phyloP scores from a whole-genome alignment of 2,113 vertebrate genomes.

The Rhineura floridana region DNA sequence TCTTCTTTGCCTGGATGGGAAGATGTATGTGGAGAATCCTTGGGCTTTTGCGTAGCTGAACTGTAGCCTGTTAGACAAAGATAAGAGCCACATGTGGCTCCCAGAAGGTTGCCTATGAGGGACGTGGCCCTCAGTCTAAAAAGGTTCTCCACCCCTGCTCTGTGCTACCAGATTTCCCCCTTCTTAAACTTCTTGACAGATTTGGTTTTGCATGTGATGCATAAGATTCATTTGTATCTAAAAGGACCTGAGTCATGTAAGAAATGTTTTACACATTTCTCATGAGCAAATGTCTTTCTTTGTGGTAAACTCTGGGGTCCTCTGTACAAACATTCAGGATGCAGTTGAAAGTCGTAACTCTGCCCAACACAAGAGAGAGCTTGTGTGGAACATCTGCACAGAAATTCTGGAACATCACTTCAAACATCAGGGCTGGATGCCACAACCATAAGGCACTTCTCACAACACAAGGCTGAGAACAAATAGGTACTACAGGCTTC shows the following conservation, averaged over 20 bases:
- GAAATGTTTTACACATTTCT: not conserved
- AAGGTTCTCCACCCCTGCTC: too few species aligned
- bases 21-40: too few species aligned
- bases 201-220: not conserved
- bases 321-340: not conserved
- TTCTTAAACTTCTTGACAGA: not conserved
- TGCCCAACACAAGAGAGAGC: too few species aligned
- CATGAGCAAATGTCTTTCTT: not conserved
- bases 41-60: too few species aligned
- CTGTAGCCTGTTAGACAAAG: too few species aligned
- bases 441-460: not conserved
- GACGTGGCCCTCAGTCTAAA: too few species aligned
- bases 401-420: not conserved
- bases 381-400: not conserved
- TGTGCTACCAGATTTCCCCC: not conserved
- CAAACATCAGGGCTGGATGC: not conserved
- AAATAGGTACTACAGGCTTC: not conserved
- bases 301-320: not conserved
- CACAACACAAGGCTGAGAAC: not conserved
- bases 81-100: too few species aligned
- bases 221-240: not conserved
- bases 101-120: too few species aligned
- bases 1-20: too few species aligned
- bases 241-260: not conserved
- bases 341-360: too few species aligned